These are phyloP conservation scores for Rhodeus uyekii DNA, from an alignment of 2,797 vertebrate species.

Conservation along the genomic window DNA sequence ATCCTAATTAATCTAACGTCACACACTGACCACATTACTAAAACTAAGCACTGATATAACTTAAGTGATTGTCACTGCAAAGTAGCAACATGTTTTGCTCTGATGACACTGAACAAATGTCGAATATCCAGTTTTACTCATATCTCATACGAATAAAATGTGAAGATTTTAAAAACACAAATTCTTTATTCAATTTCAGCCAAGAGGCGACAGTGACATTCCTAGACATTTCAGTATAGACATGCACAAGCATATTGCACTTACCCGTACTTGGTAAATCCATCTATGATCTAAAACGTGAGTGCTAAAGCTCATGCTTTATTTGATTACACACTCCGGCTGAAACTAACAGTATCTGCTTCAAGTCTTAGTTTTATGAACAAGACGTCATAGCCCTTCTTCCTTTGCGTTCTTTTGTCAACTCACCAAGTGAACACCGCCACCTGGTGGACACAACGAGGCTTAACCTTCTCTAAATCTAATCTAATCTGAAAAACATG, in stretches of 20 bases:
- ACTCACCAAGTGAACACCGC: neutral
- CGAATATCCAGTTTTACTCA: neutral
- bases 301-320: neutral
- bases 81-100: neutral
- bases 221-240: neutral
- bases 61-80: neutral
- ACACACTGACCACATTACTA: neutral
- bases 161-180: neutral
- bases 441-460: constrained; percentile 3
- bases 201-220: neutral
- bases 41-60: neutral
- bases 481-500: neutral
- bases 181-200: neutral
- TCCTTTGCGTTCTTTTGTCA: constrained; percentile 28
- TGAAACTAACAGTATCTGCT: neutral
- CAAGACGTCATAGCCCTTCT: constrained; percentile 3
- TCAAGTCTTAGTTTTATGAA: neutral
- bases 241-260: neutral
- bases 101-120: neutral
- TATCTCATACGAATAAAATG: neutral
- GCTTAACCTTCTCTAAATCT: neutral
- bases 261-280: constrained; percentile 11
- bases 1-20: neutral
- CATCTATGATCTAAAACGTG: constrained; percentile 14
- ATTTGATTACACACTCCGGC: neutral